These are phyloP conservation scores for Dioctria linearis DNA, from an alignment of 2,888 invertebrate genomes.

Conservation along the genomic window DNA sequence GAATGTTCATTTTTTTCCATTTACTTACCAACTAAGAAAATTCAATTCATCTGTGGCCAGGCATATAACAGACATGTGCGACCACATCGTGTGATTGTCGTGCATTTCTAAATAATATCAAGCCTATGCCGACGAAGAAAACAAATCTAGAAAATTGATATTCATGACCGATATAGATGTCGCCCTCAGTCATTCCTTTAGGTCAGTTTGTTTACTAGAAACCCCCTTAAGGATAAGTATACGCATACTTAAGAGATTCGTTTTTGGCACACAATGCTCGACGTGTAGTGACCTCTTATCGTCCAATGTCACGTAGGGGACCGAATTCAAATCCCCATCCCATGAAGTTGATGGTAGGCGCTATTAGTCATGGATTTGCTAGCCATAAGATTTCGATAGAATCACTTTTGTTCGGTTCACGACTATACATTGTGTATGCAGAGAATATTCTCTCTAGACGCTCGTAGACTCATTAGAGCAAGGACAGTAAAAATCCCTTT, in stretches of 20 bases:
- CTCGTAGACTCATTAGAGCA: too few species aligned
- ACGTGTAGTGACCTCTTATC: conserved; percentile 33
- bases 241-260: conserved; percentile 15
- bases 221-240: not conserved
- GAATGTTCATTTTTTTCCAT: too few species aligned
- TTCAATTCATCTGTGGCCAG: too few species aligned
- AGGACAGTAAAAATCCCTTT: too few species aligned
- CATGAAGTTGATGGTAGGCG: conserved; percentile 7
- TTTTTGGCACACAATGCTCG: not conserved
- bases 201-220: conserved; percentile 15
- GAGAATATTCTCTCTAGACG: too few species aligned
- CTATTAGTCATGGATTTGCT: conserved; percentile 35
- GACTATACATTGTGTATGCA: too few species aligned
- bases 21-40: too few species aligned
- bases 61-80: too few species aligned
- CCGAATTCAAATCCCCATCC: conserved; percentile 18
- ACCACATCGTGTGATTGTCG: too few species aligned
- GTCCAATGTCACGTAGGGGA: conserved; percentile 30
- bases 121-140: conserved; percentile 42
- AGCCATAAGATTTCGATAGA: conserved; percentile 35
- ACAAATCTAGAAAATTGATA: conserved; percentile 56
- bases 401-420: too few species aligned
- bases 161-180: conserved; percentile 54
- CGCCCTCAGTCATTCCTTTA: conserved; percentile 37
- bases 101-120: too few species aligned